Evolutionary conservation across 1,140 invertebrate genomes (phyloP).

Genomic region (Reticulitermes speratus): DNA sequence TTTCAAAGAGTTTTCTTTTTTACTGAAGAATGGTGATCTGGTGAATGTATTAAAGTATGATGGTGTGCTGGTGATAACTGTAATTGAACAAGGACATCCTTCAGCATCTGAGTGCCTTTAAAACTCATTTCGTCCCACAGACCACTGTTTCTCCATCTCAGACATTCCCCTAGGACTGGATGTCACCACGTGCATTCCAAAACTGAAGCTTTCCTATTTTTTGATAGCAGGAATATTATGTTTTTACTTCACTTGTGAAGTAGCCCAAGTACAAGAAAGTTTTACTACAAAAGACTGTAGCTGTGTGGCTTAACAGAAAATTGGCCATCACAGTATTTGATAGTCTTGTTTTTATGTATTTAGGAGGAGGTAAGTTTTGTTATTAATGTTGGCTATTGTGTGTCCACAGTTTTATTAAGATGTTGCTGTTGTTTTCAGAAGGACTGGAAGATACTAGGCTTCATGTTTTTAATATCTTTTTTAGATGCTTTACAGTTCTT

Average conservation of each 20-base stretch:
- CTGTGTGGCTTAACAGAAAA: not conserved
- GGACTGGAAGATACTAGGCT: not conserved
- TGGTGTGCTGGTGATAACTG: no score
- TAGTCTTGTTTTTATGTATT: not conserved
- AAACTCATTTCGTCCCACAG: no score
- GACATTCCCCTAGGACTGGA: not conserved
- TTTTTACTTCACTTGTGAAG: constrained; percentile 8
- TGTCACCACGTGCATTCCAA: not conserved
- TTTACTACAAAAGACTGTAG: constrained; percentile 3
- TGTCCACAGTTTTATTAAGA: not conserved
- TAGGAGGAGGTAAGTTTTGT: not conserved
- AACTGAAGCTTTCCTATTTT: constrained; percentile 9
- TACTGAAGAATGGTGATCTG: no score
- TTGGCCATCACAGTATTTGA: not conserved
- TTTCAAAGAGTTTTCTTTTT: no score
- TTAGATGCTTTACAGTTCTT: not conserved
- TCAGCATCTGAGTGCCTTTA: no score
- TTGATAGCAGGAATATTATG: not conserved
- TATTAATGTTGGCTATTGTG: not conserved
- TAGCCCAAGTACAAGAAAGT: not conserved
- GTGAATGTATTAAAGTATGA: no score
- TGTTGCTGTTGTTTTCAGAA: not conserved
- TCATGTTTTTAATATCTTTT: not conserved
- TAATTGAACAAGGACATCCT: no score
- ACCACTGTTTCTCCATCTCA: not conserved